Percentiles rank a stretch among this genome's conserved stretches.
Conservation (phyloP, 2,888 invertebrate genomes). For the Papilio demoleus region DNA sequence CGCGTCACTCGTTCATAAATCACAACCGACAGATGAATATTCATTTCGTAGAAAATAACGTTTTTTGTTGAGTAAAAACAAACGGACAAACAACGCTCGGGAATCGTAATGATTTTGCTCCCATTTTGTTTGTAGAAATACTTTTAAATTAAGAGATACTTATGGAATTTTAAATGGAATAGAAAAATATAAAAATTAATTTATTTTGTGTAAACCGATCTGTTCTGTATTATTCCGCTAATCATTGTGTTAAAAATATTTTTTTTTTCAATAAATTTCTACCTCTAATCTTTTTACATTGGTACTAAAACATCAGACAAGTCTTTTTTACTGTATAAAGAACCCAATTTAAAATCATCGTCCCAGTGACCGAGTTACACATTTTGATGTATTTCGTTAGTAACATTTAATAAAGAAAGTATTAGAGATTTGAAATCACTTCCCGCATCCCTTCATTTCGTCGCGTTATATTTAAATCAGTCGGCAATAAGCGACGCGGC, state of each 20-base stretch:
- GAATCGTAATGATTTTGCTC: slow-evolving; percentile 33
- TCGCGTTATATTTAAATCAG: slow-evolving; percentile 79
- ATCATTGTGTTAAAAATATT: no score
- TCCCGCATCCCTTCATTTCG: slow-evolving; percentile 56
- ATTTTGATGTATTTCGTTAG: background rate
- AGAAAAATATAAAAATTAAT: background rate
- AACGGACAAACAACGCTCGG: slow-evolving; percentile 32
- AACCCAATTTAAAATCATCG: background rate
- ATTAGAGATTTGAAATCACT: slow-evolving; percentile 45
- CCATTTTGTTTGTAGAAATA: slow-evolving; percentile 27
- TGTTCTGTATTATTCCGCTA: no score
- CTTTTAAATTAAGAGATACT: slow-evolving; percentile 23
- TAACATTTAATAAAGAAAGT: slow-evolving; percentile 10
- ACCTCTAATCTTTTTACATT: no score
- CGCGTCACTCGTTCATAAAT: slow-evolving; percentile 51
- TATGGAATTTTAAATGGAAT: background rate
- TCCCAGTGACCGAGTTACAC: background rate
- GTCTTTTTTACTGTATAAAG: background rate
- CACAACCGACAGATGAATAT: slow-evolving; percentile 50
- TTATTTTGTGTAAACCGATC: no score
- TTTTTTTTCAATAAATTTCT: no score
- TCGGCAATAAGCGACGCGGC: slow-evolving; percentile 65
- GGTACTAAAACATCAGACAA: no score
- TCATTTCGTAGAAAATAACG: slow-evolving; percentile 43
- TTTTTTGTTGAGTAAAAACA: slow-evolving; percentile 37